These are phyloP conservation scores for Triplophysa rosa DNA, from an alignment of 2,113 vertebrate genomes.

Conservation along the genomic window DNA sequence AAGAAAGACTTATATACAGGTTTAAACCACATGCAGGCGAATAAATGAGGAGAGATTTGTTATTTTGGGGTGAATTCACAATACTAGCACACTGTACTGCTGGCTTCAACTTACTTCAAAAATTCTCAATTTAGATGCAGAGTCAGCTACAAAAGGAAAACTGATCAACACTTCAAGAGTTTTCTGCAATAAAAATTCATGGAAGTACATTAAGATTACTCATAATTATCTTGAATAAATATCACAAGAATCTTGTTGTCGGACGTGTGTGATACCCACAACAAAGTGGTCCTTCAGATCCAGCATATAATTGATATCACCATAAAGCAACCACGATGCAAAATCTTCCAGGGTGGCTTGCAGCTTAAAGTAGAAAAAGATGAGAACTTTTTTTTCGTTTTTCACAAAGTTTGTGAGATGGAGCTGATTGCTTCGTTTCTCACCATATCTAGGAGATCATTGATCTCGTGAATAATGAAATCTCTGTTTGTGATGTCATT, in stretches of 20 bases:
- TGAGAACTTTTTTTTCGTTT: not conserved
- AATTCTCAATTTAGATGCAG: not conserved
- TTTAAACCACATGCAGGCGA: too few relatives aligned
- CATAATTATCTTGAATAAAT: not conserved
- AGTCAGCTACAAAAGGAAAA: constrained; percentile 18
- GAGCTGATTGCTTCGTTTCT: constrained; percentile 11
- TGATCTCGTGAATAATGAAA: constrained; percentile 55
- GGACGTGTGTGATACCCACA: constrained; percentile 6
- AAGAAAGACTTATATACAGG: too few relatives aligned
- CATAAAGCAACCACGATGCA: fast-evolving
- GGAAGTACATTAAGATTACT: constrained; percentile 4
- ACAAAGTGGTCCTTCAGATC: not conserved
- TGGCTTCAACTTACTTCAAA: not conserved
- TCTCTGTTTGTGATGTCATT: constrained; percentile 28
- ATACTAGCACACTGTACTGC: too few relatives aligned
- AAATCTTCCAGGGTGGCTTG: not conserved
- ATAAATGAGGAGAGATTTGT: too few relatives aligned
- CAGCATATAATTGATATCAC: not conserved
- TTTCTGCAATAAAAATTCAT: constrained; percentile 41
- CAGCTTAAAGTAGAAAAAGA: constrained; percentile 19
- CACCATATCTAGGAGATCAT: constrained; percentile 36
- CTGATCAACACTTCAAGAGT: not conserved
- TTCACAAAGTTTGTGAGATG: not conserved
- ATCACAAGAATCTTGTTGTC: not conserved
- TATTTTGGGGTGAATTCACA: too few relatives aligned